Evolutionary conservation across 1,140 invertebrate genomes (phyloP), one percentile per base, ranked within the genome.

Genomic region (Drosophila orosa): DNA sequence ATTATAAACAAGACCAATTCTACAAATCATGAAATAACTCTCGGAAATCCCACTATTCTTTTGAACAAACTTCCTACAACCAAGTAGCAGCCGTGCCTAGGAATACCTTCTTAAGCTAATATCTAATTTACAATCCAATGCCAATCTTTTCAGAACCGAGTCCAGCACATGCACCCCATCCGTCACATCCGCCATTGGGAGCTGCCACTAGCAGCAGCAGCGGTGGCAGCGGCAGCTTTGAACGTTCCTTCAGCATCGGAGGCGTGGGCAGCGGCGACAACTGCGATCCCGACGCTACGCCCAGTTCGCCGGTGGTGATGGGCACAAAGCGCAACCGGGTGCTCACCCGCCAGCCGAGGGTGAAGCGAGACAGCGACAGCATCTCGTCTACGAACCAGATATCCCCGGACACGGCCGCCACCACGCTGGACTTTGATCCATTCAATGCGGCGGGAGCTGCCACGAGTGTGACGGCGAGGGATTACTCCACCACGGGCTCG

Each of bases 331-430:
- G 94, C 33, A 93, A 94, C 61, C 92, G 94, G 13, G 92, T 95
- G 25, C 86, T 95, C 3, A 95, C 95, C 84, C 92, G 95, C 25
- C 95, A 96, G 73, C 94, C 94, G 5, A 92, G 95, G 25, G 94
- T 96, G 37, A 95, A 95, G 80, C 93, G 94, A 29, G 94, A 95
- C 74, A 92, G 92, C 71, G 95, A 95, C 74, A 91, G 90, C 45
- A 50, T 91, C 13, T 90, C 90, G 31, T 90, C 75, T 17, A 90
- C 72, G 1, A 91, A 92, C 59, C 93, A 94, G 60, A 84, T 92
- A 79, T 92, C 92, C 33, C 93, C 93, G 13, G 94, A 95, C 42
- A 80, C 78, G 9, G 71, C 67, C 7, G 78, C 79, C n/a, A 67
- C 80, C 3, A 90, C 85, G 10, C 73, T 76, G 90, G 94, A 67